Conservation (phyloP, 2,113 vertebrate species). For the Nothocercus julius region DNA sequence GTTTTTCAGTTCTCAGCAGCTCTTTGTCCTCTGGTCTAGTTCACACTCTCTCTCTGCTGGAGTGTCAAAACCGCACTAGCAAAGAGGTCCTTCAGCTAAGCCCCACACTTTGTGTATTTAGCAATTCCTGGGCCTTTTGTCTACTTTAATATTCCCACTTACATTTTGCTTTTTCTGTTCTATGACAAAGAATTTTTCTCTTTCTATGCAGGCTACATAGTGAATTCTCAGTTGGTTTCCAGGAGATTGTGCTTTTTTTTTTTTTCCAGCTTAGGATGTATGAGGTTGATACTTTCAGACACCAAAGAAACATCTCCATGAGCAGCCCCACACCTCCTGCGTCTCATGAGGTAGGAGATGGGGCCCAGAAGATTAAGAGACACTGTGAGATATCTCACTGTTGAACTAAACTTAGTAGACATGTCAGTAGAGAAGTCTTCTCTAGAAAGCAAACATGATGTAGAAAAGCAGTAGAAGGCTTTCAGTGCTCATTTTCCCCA, state of each 20-base stretch:
- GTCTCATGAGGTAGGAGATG: neutral
- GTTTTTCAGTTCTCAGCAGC: neutral
- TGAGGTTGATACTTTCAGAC: neutral
- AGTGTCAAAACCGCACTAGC: neutral
- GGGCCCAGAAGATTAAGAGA: neutral
- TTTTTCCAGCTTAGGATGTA: neutral
- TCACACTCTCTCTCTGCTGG: neutral
- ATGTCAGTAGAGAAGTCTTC: neutral
- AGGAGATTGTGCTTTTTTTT: rapidly evolving
- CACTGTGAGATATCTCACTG: neutral
- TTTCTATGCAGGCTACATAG: neutral
- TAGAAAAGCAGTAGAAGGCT: neutral
- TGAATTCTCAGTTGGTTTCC: neutral
- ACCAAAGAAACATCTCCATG: neutral
- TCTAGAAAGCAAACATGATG: neutral
- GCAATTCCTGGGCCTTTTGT: neutral
- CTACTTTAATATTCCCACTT: neutral
- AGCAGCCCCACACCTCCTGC: rapidly evolving
- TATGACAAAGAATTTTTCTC: neutral
- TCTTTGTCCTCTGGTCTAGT: neutral
- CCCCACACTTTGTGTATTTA: neutral
- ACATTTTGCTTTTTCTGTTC: neutral
- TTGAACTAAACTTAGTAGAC: neutral
- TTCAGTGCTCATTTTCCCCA: neutral
- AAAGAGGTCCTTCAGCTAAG: neutral